phyloP scores from a whole-genome alignment of 2,888 invertebrate species.

The Brachypalpus laphriformis region DNA sequence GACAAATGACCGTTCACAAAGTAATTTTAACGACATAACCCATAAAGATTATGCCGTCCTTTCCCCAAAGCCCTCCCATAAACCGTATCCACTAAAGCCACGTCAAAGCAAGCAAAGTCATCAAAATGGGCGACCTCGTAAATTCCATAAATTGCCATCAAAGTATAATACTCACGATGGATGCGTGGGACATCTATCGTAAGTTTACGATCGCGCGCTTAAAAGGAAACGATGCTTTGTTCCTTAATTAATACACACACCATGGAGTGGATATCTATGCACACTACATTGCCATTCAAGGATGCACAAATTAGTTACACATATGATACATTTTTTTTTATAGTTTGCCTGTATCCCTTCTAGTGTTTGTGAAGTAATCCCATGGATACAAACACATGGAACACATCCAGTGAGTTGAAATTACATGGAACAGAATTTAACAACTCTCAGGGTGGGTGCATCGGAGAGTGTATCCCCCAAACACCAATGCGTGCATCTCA shows the following conservation, averaged over 20 bases:
- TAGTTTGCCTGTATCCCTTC: neutral
- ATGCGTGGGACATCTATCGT: constrained; percentile 4
- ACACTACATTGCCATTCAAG: neutral
- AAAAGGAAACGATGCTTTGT: constrained; percentile 11
- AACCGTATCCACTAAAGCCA: neutral
- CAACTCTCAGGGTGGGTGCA: neutral
- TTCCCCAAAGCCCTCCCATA: neutral
- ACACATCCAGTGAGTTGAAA: neutral
- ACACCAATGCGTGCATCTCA: constrained; percentile 9
- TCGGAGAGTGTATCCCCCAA: neutral
- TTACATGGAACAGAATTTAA: neutral
- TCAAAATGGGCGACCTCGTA: constrained; percentile 31
- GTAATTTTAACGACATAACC: constrained; percentile 47
- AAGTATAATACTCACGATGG: neutral
- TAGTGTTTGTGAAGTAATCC: too few relatives aligned
- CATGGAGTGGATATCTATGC: too few relatives aligned
- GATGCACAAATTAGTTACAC: constrained; percentile 37
- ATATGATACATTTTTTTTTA: constrained; percentile 11
- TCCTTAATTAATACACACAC: constrained; percentile 39
- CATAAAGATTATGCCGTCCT: constrained; percentile 12
- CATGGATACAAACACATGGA: neutral
- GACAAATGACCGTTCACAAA: constrained; percentile 47
- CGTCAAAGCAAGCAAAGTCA: constrained; percentile 1
- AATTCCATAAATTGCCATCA: constrained; percentile 37
- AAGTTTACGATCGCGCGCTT: constrained; percentile 41